These are phyloP conservation scores for Drosophila setosimentum DNA, from an alignment of 2,888 invertebrate species.

Conservation along the genomic window DNA sequence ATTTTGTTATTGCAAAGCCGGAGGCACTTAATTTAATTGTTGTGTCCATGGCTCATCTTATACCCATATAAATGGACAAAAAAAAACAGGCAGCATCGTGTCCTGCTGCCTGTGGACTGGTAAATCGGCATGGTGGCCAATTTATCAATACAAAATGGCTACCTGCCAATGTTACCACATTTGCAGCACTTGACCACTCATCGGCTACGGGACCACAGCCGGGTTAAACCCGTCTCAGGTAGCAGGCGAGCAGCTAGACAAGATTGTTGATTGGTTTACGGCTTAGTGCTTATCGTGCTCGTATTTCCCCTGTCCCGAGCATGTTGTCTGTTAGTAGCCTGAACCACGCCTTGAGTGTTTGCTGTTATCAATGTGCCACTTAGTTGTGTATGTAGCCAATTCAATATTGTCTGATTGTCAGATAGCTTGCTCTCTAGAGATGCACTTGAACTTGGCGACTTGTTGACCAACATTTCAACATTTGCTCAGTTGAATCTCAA, in stretches of 20 bases:
- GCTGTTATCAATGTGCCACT: conserved; percentile 31
- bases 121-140: conserved; percentile 2
- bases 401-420: conserved; percentile 19
- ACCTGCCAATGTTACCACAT: conserved; percentile 27
- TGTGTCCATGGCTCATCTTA: neutral
- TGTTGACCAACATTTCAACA: neutral
- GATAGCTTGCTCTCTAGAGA: conserved; percentile 19
- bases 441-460: conserved; percentile 26
- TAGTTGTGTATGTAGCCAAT: conserved; percentile 1
- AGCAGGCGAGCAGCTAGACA: neutral
- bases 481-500: conserved; percentile 12
- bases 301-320: neutral
- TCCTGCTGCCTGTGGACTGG: conserved; percentile 3
- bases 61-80: conserved; percentile 17
- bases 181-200: conserved; percentile 33
- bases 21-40: conserved; percentile 51
- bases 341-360: neutral
- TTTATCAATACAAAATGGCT: conserved; percentile 25
- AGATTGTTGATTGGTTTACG: conserved; percentile 35
- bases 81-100: conserved; percentile 48
- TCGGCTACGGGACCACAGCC: neutral
- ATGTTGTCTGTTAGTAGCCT: neutral
- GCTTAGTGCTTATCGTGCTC: conserved; percentile 3
- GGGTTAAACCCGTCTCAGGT: conserved; percentile 28
- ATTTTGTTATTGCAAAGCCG: conserved; percentile 14